These are phyloP conservation scores for Anoplolepis gracilipes DNA, from an alignment of 1,140 invertebrate species.

Conservation along the genomic window DNA sequence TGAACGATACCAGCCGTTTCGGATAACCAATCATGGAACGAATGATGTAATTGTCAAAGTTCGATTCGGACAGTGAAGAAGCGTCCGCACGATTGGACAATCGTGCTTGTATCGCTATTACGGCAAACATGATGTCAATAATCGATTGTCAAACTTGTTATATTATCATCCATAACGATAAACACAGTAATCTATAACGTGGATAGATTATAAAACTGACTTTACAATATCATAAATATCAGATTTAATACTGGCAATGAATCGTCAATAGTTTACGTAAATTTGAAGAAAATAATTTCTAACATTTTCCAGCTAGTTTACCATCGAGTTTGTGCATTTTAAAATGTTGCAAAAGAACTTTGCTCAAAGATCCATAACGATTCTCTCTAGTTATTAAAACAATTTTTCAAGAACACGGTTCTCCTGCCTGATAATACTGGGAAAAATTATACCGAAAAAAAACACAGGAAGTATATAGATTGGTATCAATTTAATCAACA, in stretches of 20 bases:
- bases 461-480: background rate
- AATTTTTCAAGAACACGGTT: background rate
- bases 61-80: conserved; percentile 15
- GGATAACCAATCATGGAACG: conserved; percentile 22
- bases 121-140: conserved; percentile 16
- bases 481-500: background rate
- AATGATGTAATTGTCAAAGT: conserved; percentile 32
- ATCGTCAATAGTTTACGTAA: conserved; percentile 3
- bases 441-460: conserved; percentile 1
- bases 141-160: conserved; percentile 24
- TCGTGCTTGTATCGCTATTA: background rate
- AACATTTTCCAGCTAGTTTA: background rate
- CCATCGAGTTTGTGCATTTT: background rate
- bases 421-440: background rate
- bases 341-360: background rate
- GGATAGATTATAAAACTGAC: background rate
- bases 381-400: conserved; percentile 7
- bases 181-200: background rate
- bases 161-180: conserved; percentile 12
- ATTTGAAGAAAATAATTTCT: conserved; percentile 7
- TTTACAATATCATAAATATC: conserved; percentile 29
- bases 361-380: background rate
- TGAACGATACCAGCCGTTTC: conserved; percentile 18
- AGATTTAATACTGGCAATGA: conserved; percentile 13
- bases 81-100: background rate